Evolutionary conservation across 2,888 invertebrate species (phyloP), one percentile per base, ranked within the genome.

Genomic region (Lithophane ornitopus): DNA sequence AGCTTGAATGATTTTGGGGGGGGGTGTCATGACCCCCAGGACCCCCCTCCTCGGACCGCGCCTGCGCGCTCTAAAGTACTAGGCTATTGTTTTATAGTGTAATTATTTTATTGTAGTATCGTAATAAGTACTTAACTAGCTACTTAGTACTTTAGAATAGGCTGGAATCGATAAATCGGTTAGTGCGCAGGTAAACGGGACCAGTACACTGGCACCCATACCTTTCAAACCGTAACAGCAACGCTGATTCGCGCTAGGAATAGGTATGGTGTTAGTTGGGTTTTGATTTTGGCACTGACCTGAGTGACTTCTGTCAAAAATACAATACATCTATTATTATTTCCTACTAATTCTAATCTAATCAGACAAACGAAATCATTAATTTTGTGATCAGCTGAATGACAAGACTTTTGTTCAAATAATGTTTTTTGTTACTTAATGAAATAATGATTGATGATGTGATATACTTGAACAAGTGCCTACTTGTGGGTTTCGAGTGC

Each of bases 381-480:
- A 70, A 75, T 79, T 78, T 70, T 34, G 22, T 74, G 62, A 76
- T 72, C 52, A 71, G 34, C 26, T 26, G 49, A 77, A 67, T 78
- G 77, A 81, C 76, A 76, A 70, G 72, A 73, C 66, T 68, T 74
- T 80, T 70, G 54, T 77, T 67, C 41, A 68, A 76, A 73, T 39
- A 34, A 56, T 39, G 28, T 66, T 76, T 81, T 84, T 86, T 82
- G 61, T 78, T 46, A 39, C 16, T 61, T 69, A 75, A 76, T 80
- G 52, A 76, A 80, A 76, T 62, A 87, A 75, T 83, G 86, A 78
- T 86, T 82, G 69, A 84, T 84, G 80, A 67, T 70, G 66, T 63
- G 63, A 61, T 68, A 66, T n/a, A 41, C 72, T 84, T 78, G 73
- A 85, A 68, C 76, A 66, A 75, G 75, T 70, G 54, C 70, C n/a